Base-by-base conservation (phyloP, 2,113 vertebrate genomes). In the Bolborhynchus lineola region DNA sequence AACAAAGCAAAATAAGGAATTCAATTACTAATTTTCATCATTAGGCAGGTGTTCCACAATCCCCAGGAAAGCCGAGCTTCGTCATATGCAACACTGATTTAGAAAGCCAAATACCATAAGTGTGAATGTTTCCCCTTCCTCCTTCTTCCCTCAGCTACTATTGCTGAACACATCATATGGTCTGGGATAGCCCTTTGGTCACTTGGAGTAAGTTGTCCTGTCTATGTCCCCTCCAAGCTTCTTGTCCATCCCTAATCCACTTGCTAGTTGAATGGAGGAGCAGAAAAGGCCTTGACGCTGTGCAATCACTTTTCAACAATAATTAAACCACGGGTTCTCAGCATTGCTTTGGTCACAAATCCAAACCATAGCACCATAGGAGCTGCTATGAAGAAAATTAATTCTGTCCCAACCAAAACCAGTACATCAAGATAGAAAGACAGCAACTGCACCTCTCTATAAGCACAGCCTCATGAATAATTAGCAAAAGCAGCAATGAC, bases 61-160 rank as follows among this genome's bases (percentile, higher is more conserved):
- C 24, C 18, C 16, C 37, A 70, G 55, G 55, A 75, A 84, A 90
- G 35, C 29, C 60, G 8, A 28, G 50, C 16, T 78, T 65, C 26
- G 23, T 47, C 33, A 55, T 7, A 14, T 9, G 9, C 44, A 72
- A 41, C 25, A 31, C 35, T 12, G 35, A 81, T 47, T 37, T 57
- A 17, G 44, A 74, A 89, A 72, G 19, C 21, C 33, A 83, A 77
- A 23, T 31, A 62, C 4, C 2, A 0, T 16, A 72, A 80, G 17
- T 64, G 26, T 17, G 2, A 76, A 8, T 6, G 12, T 7, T 2
- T 7, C 4, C 0, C n/a, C 59, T 63, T 25, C 13, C 26, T 25
- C 35, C 39, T 82, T 14, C 63, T 35, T 88, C 39, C 17, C 15
- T 7, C 35, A 47, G 44, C 13, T 78, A 74, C 50, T 57, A 29